Evolutionary conservation across 30 jellyfish, hydroid and myxozoan species (phyloP), one percentile per base, ranked within the genome.

Genomic region (Catostylus mosaicus): DNA sequence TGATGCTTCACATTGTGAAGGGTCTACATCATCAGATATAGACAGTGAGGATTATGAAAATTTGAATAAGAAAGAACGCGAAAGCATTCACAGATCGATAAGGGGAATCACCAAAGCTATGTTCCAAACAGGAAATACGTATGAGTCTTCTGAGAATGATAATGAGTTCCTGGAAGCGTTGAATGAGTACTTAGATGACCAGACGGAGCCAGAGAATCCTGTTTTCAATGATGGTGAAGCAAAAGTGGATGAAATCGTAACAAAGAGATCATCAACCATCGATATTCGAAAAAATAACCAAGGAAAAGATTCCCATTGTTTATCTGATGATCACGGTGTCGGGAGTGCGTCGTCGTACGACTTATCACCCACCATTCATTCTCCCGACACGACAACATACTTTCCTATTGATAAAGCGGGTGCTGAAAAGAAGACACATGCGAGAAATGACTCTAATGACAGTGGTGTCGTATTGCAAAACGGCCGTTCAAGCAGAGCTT

Each of bases 391-490:
- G 51, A 8, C 77, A 30, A 30, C 47, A 23, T 31, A 29, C 2
- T 29, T 35, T 34, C 40, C 48, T 8, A 48, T 1, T 37, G 27
- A 59, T 26, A 64, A 65, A 18, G 77, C 9, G 2, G 70, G 24
- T 56, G 79, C 67, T 10, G 90, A 65, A 26, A 70, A 83, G 35
- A 78, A 77, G 50, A 83, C 93, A 22, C 93, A 83, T 33, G 77
- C 90, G 37, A 77, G 98, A 56, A 76, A 80, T 54, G 94, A 91
- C 65, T 91, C 98, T 1, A 93, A 91, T 67, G 98, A 91, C 63
- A 91, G 98, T 71, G 98, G 98, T 16, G 98, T 91, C 36, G 96
- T 91, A 12, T 30, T 89, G 45, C 83, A 86, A 30, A 62, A 57
- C 43, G 83, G 87, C 56, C 89, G 96, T 18, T 67, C 83, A 20